These are phyloP conservation scores for Agonopterix subpropinquella DNA, from an alignment of 2,888 invertebrate species.

Conservation along the genomic window DNA sequence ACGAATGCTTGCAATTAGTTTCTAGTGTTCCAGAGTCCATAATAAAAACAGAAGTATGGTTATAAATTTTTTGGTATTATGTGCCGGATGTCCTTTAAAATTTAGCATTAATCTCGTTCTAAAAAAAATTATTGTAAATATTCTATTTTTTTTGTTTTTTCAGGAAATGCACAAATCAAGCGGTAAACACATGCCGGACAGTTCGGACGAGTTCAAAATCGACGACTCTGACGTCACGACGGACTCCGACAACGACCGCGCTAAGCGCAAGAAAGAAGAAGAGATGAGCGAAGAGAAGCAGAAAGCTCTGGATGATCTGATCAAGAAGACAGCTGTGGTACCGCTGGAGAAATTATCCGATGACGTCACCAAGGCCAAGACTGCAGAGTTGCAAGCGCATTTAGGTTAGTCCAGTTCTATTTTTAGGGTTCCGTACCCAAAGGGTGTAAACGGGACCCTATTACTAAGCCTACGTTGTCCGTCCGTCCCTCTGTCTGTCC, in stretches of 20 bases:
- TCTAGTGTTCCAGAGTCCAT: too few relatives aligned
- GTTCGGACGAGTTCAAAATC: constrained; percentile 67
- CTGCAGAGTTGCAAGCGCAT: constrained; percentile 50
- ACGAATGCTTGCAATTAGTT: too few relatives aligned
- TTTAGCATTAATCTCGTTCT: too few relatives aligned
- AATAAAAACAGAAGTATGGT: too few relatives aligned
- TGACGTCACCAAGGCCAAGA: constrained; percentile 51
- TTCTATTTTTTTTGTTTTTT: constrained; percentile 15
- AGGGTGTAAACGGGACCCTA: too few relatives aligned
- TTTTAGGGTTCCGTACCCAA: too few relatives aligned
- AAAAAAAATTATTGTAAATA: too few relatives aligned
- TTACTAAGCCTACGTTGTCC: too few relatives aligned
- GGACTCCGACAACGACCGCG: constrained; percentile 48
- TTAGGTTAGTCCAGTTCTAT: constrained; percentile 36
- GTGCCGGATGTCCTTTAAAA: too few relatives aligned
- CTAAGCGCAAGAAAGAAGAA: constrained; percentile 20
- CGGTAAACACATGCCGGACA: constrained; percentile 72
- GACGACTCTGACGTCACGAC: constrained; percentile 43
- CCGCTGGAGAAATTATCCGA: constrained; percentile 61
- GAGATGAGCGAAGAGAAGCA: constrained; percentile 19
- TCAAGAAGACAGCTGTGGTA: constrained; percentile 56
- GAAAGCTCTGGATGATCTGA: constrained; percentile 42
- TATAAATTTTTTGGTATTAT: too few relatives aligned
- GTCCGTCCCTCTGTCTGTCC: too few relatives aligned
- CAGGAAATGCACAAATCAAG: constrained; percentile 72